Conservation (phyloP, 2,797 vertebrate genomes). For the Tauraco hartlaubi region DNA sequence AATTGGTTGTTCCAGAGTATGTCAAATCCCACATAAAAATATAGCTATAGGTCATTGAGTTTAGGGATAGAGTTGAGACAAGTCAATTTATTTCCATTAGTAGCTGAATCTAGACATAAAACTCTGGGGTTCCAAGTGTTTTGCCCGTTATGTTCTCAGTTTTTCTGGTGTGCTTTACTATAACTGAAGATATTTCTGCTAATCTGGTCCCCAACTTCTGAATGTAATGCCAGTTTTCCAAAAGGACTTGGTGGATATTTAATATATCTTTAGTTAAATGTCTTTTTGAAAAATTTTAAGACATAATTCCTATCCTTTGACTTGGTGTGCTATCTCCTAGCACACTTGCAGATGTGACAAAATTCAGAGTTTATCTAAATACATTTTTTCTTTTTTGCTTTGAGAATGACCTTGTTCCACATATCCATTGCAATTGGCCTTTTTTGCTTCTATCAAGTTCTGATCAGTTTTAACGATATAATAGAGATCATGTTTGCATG, state of each 20-base stretch:
- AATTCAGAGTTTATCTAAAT: background rate
- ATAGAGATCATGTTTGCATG: background rate
- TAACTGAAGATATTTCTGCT: background rate
- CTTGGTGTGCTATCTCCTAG: conserved; percentile 30
- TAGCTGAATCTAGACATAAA: background rate
- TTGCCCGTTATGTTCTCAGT: background rate
- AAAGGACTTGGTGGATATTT: background rate
- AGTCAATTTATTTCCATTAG: conserved; percentile 65
- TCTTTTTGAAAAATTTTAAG: conserved; percentile 46
- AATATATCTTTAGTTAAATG: conserved; percentile 24
- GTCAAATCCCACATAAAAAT: conserved; percentile 60
- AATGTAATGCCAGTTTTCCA: background rate
- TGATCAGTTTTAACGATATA: conserved; percentile 10
- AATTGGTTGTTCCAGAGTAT: conserved; percentile 54
- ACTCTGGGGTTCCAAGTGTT: background rate
- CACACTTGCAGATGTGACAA: background rate
- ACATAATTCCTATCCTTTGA: conserved; percentile 44
- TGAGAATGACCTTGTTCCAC: background rate
- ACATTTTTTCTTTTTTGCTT: background rate
- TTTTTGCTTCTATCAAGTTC: conserved; percentile 9
- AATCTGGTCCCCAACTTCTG: background rate
- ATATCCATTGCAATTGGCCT: background rate
- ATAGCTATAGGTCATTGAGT: conserved; percentile 44
- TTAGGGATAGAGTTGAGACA: conserved; percentile 54
- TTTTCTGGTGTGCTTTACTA: background rate